phyloP scores from a whole-genome alignment of 1,140 invertebrate genomes.

The Pachyrhynchus sulphureomaculatus region DNA sequence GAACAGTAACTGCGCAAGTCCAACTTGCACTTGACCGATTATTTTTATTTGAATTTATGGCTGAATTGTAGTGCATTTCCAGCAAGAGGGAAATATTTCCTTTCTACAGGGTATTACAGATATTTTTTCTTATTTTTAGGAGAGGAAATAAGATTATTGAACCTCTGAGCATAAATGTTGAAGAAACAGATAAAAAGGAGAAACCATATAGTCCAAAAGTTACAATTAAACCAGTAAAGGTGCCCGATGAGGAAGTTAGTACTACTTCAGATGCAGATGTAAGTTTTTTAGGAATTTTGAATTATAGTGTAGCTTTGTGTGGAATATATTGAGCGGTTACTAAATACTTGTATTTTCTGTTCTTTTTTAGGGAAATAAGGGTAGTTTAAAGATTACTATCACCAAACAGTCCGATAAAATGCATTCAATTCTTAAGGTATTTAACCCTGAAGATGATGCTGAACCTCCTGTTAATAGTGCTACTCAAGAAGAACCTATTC shows the following conservation, averaged over 20 bases:
- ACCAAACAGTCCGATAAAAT: conserved; percentile 48
- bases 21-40: no score
- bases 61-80: no score
- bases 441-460: conserved; percentile 39
- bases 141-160: conserved; percentile 21
- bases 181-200: conserved; percentile 35
- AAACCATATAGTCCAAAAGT: conserved; percentile 46
- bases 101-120: no score
- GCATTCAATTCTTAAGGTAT: conserved; percentile 49
- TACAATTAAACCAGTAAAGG: conserved; percentile 46
- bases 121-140: neutral
- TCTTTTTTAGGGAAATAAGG: conserved; percentile 27
- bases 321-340: no score
- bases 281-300: neutral
- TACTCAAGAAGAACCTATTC: conserved; percentile 40
- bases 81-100: no score
- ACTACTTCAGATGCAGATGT: conserved; percentile 30
- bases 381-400: conserved; percentile 48
- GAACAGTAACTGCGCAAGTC: no score
- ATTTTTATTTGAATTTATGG: no score
- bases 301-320: no score
- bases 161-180: conserved; percentile 36
- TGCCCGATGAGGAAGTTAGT: conserved; percentile 37
- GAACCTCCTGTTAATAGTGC: neutral
- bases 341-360: no score